Base-by-base conservation (phyloP, 2,888 invertebrate genomes). In the Drosophila putrida region DNA sequence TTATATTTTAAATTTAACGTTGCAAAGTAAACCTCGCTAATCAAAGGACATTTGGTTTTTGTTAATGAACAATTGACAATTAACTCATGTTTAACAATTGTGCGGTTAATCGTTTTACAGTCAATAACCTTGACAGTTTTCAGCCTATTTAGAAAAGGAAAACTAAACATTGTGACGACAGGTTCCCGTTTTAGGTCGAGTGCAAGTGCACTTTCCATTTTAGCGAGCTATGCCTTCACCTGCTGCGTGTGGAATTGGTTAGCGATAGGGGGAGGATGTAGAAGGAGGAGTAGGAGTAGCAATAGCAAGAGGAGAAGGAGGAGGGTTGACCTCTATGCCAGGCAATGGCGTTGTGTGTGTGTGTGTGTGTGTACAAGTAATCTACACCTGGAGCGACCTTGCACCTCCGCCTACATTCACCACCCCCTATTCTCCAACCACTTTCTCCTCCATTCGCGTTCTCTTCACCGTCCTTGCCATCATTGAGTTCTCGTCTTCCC, bases 351-450 rank as follows among this genome's bases (percentile, higher is more conserved):
- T 25, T 38, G 43, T 20, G 35, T 39, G 58, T 64, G 61, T 36
- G 55, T 27, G 60, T 31, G 35, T 46, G 36, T 13, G 38, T 58
- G 59, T 36, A 50, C 64, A 59, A 72, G 80, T 82, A 80, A 73
- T 80, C 51, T 80, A 72, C 75, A 71, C 82, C 78, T 74, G 74
- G 62, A 67, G 35, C 60, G 70, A 62, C 51, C 54, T 60, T 46
- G 60, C 50, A 46, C 11, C 38, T 25, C 11, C 20, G 10, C 10
- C n/a, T 43, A 13, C 43, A 35, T 15, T 4, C 2, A 6, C n/a
- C 9, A 0, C 33, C 13, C 13, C 6, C n/a, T 5, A 33, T 13
- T 4, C 27, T 5, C 25, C 27, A 13, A 9, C 10, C 31, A 6
- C 31, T 11, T 13, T 31, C 11, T 20, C 11, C 33, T 0, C 36